A percentile compares a stretch with the other conserved stretches of the same genome.
These are phyloP conservation scores for Cheilinus undulatus DNA, from an alignment of 2,113 vertebrate species.

Conservation along the genomic window DNA sequence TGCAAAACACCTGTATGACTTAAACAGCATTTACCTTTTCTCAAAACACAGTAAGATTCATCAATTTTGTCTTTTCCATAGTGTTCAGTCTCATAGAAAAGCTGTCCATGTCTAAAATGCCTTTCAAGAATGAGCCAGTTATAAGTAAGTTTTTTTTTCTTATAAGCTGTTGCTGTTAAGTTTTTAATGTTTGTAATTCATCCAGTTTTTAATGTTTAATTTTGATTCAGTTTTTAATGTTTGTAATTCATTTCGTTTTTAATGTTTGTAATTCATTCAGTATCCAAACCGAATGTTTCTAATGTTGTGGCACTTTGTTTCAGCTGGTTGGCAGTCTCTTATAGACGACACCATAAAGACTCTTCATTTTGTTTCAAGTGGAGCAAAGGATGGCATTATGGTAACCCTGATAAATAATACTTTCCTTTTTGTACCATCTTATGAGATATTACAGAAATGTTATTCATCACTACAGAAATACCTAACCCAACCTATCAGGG, in stretches of 20 bases:
- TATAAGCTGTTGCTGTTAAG: not conserved
- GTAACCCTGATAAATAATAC: conserved; percentile 67
- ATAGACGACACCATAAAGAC: conserved; percentile 90
- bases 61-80: conserved; percentile 61
- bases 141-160: conserved; percentile 82
- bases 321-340: conserved; percentile 92
- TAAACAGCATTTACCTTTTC: not conserved
- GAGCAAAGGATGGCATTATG: conserved; percentile 84
- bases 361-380: conserved; percentile 85
- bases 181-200: not conserved
- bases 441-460: not conserved
- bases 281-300: not conserved
- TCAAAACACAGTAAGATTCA: not conserved
- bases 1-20: not conserved
- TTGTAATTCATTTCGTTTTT: too few species aligned
- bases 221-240: too few species aligned
- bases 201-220: too few species aligned
- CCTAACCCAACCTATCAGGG: too few species aligned
- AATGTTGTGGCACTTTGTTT: conserved; percentile 28
- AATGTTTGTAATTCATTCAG: not conserved
- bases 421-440: not conserved
- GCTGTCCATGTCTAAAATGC: conserved; percentile 91
- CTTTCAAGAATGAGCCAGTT: conserved; percentile 87
- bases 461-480: not conserved
- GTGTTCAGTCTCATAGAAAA: conserved; percentile 93